Base-by-base conservation (phyloP, 2,113 vertebrate species). In the Rhodinocichla rosea region DNA sequence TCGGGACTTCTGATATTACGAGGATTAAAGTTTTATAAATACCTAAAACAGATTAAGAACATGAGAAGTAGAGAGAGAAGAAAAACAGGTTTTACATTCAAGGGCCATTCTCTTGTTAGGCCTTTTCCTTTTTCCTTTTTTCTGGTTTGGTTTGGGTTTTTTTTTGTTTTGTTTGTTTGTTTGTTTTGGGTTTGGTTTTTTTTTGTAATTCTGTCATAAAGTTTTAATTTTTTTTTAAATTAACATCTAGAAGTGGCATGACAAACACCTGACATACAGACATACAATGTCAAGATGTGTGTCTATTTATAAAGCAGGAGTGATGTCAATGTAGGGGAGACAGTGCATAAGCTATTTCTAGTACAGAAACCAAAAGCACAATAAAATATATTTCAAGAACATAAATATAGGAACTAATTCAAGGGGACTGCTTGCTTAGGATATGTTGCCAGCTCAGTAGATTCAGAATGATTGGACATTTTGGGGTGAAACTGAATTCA, bases 21-120 rank as follows among this genome's bases (percentile, higher is more conserved):
- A 90, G 79, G 74, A 92, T 91, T 95, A 86, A 90, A 80, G 64
- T 80, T 92, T 94, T 92, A 78, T 88, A 92, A 96, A 95, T 83
- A 94, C 52, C 79, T 87, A 86, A 94, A 91, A 55, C 76, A 78
- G 89, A 91, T 92, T 87, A 94, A 91, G 79, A 91, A 90, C 53
- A 44, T 52, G 59, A 89, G 70, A 87, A 82, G 63, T 5, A 83
- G 62, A 90, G 40, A 83, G 39, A 80, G 63, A 82, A 89, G 60
- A 90, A 70, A 77, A 93, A 69, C 49, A 50, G 53, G 21, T 69
- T 90, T 90, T 84, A 35, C n/a, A 88, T 39, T 60, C 33, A 74
- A 65, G 50, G 71, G 30, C 50, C 63, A 17, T 82, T 92, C 81
- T 87, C 37, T 32, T 19, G 57, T 79, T 30, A 73, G 15, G 26